phyloP scores from a whole-genome alignment of 2,113 vertebrate genomes.

The Myxocyprinus asiaticus region DNA sequence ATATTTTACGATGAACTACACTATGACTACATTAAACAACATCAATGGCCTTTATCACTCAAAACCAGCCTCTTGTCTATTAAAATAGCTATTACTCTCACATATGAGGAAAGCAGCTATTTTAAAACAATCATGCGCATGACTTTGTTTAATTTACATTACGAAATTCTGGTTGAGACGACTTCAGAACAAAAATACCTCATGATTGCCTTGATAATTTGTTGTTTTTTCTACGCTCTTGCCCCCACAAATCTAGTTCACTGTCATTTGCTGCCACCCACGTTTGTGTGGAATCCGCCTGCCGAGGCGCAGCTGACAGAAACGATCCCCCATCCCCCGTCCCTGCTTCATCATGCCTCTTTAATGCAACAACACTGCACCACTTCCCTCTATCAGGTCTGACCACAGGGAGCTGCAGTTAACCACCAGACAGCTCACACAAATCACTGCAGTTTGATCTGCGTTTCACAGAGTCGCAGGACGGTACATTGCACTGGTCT shows the following conservation, averaged over 20 bases:
- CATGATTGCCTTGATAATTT: background rate
- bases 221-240: no score
- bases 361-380: background rate
- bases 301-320: background rate
- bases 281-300: conserved; percentile 6
- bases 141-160: no score
- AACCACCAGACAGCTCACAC: conserved; percentile 11
- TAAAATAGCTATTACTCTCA: no score
- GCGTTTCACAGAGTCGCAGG: background rate
- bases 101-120: no score
- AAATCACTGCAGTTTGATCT: conserved; percentile 7
- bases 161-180: no score
- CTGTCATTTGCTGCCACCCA: background rate
- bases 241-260: background rate
- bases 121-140: no score
- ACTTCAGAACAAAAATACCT: background rate
- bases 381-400: conserved; percentile 6
- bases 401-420: conserved; percentile 9
- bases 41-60: no score
- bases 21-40: no score
- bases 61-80: no score
- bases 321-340: background rate
- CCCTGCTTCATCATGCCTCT: background rate
- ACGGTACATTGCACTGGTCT: background rate
- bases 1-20: no score